These are phyloP conservation scores for Apostichopus parvimensis DNA, from an alignment of 35 echinoderm and acorn worm species.

Conservation along the genomic window DNA sequence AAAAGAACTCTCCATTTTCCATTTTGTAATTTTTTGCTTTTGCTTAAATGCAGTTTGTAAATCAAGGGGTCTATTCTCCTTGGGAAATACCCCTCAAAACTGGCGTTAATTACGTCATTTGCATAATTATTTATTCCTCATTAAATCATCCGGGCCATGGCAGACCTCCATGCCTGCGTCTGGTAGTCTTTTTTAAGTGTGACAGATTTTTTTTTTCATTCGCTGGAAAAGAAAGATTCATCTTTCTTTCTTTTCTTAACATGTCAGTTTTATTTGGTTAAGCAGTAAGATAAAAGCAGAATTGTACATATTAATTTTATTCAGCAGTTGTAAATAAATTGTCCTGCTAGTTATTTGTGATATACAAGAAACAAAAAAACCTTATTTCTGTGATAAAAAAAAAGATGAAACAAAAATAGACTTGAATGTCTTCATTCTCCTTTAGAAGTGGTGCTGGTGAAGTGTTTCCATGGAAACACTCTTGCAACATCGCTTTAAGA, in stretches of 20 bases:
- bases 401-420: neutral
- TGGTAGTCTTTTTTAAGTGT: neutral
- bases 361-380: neutral
- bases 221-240: neutral
- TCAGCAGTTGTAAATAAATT: conserved; percentile 48
- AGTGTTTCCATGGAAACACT: no score
- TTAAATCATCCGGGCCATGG: neutral
- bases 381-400: conserved; percentile 9
- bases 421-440: neutral
- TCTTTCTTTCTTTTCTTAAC: neutral
- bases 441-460: no score
- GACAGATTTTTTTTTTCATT: neutral
- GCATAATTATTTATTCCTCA: neutral
- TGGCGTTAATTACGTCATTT: neutral
- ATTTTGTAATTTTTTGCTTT: no score
- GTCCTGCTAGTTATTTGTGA: conserved; percentile 27
- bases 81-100: no score
- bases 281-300: neutral
- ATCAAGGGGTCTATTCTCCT: no score
- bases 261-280: neutral
- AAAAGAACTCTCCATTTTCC: no score
- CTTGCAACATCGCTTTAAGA: no score
- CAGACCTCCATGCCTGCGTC: neutral
- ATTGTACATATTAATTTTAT: conserved; percentile 45
- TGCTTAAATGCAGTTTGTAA: no score